Evolutionary conservation across 2,888 invertebrate genomes (phyloP), one percentile per base, ranked within the genome.

Genomic region (Callosobruchus maculatus): DNA sequence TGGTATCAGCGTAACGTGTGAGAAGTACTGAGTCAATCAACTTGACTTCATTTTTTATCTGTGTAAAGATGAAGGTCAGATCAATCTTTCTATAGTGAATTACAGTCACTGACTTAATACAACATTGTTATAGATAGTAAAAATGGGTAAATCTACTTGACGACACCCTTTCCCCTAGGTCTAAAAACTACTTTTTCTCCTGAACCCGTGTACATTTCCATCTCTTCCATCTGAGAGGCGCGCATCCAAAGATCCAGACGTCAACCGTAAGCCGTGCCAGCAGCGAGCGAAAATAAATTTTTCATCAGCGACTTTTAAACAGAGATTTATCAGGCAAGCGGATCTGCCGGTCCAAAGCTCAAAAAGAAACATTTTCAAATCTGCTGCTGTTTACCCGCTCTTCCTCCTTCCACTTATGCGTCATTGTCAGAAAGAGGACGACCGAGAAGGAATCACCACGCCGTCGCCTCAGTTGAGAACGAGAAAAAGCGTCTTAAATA

Each of bases 401-500:
- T n/a, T 13, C 13, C 49, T 74, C 74, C 68, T 76, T 49, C 13
- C 49, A 18, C 49, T 49, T 49, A 78, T 78, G 79, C 76, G 79
- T 81, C 81, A 77, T 73, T 77, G 78, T 78, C 78, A 72, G 75
- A 73, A 77, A 72, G 73, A 74, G 73, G 77, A 78, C 77, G 73
- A 75, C 49, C 49, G 13, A 49, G 75, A 76, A 81, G 80, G 80
- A 82, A 82, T 82, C 82, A 80, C 79, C 77, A 74, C 75, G 77
- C n/a, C n/a, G n/a, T n/a, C n/a, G n/a, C n/a, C n/a, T n/a, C n/a
- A n/a, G n/a, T 77, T 80, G 78, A 77, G 81, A 81, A 81, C 79
- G 82, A 80, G 80, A 82, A 81, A 81, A 82, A 82, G 79, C 78
- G 78, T 79, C 80, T 81, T 82, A 81, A 82, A 82, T 83, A 82